Conservation (phyloP, 92 coral and sea anemone species). For the Pocillopora grandis region DNA sequence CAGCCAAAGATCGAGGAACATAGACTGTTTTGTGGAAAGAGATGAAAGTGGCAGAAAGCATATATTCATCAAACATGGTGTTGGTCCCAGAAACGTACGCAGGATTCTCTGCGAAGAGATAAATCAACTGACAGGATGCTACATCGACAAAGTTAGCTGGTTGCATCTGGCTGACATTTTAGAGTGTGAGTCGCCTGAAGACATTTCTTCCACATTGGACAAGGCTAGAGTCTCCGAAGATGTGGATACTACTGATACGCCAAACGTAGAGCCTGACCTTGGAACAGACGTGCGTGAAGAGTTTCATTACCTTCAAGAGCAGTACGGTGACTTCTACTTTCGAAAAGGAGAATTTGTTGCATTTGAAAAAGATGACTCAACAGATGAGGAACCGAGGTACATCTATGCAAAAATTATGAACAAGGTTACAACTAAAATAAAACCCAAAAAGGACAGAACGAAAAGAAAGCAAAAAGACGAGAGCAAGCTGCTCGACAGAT, state of each 20-base stretch:
- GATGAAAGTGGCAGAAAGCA: conserved; percentile 35
- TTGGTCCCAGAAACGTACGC: conserved; percentile 1
- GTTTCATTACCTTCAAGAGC: conserved; percentile 62
- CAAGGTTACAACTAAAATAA: conserved; percentile 40
- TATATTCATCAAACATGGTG: conserved; percentile 69
- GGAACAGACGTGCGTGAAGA: conserved; percentile 72
- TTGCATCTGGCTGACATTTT: conserved; percentile 50
- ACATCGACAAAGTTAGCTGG: conserved; percentile 33
- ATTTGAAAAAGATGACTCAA: conserved; percentile 58
- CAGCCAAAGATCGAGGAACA: conserved; percentile 16
- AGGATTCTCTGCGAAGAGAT: conserved; percentile 44
- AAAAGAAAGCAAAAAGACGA: conserved; percentile 61
- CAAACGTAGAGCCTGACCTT: conserved; percentile 27
- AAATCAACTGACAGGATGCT: conserved; percentile 57
- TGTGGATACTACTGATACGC: conserved; percentile 14
- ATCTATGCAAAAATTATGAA: conserved; percentile 61
- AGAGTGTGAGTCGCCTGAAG: conserved; percentile 34
- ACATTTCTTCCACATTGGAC: conserved; percentile 60
- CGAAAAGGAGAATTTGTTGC: conserved; percentile 83
- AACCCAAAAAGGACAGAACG: conserved; percentile 54
- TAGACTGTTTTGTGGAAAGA: conserved; percentile 46
- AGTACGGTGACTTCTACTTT: conserved; percentile 73
- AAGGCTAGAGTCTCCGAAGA: conserved; percentile 48
- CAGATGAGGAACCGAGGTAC: conserved; percentile 49
- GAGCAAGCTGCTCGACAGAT: conserved; percentile 59